Evolutionary conservation across 2,113 vertebrate species (phyloP), one percentile per base, ranked within the genome.

Genomic region (Peucedramus taeniatus): DNA sequence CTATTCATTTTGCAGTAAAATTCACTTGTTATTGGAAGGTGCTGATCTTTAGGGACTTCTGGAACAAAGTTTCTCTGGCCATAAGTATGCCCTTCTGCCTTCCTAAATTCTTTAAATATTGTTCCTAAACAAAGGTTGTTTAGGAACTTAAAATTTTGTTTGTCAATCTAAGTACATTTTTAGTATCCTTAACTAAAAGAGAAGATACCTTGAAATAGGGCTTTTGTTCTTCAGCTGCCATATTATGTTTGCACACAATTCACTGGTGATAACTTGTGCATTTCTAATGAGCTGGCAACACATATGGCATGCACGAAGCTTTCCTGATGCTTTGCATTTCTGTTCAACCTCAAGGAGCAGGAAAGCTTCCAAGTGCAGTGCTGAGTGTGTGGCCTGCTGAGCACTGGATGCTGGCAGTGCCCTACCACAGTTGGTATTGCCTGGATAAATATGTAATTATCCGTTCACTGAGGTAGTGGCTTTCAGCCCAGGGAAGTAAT

Each of bases 281-380:
- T 80, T 77, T 89, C 39, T 70, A 39, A 61, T 14, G 45, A 77
- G 31, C 53, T 64, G 31, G 37, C 39, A 50, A 23, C 22, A 33
- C 8, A 8, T 0, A 0, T 22, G 26, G 40, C 22, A 4, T 40
- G 13, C 54, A 61, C 1, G 0, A 21, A 80, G 28, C 15, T 31
- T 63, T 91, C 42, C 45, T 59, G 15, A 27, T 39, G n/a, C 49
- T 85, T 60, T 85, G 49, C 50, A 5, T 50, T 86, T 57, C 63
- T 33, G 0, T 66, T 75, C 2, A 4, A 33, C 44, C 78, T n/a
- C 59, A 68, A 47, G 5, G 26, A 83, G 53, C 64, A 40, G 20
- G 50, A 61, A 80, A 6, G 37, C 50, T 83, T 83, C 68, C 31
- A 21, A n/a, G 37, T 31, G 59, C 49, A 70, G 18, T 42, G 35